Base-by-base conservation (phyloP, 2,113 vertebrate species). In the Chaenogobius annularis region DNA sequence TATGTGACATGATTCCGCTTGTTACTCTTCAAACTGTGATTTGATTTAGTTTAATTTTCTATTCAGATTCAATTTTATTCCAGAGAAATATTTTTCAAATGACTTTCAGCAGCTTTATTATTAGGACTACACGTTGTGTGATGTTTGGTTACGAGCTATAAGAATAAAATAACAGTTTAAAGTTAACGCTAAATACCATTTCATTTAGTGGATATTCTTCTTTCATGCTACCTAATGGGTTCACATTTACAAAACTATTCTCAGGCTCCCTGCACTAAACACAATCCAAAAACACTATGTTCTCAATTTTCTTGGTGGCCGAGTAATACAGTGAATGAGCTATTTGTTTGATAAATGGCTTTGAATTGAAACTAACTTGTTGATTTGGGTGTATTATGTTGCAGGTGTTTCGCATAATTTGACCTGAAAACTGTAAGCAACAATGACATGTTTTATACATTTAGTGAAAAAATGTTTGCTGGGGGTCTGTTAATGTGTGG, bases 201-300 rank as follows among this genome's bases (percentile, higher is more conserved):
- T 59, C 12, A 37, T 62, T 62, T 62, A 19, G 15, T 62, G 43
- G 7, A 35, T 13, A 61, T 59, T 55, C 10, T 19, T 55, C 10
- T 19, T n/a, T 56, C 22, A 23, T 26, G n/a, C 20, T 12, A 8
- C 48, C 73, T 43, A 66, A 43, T 65, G 13, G 17, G 69, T 23
- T 12, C 48, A 35, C 31, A 55, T 81, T 72, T 73, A 52, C 66
- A 14, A 59, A 40, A 40, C 6, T 59, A 23, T 62, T 69, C 76
- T 84, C 85, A 88, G 83, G 86, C 80, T 66, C 74, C 69, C 70
- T 64, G 72, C 67, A 73, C 77, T 67, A 65, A 63, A 52, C 69
- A 82, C 79, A 56, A 68, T 86, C 83, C 86, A 85, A 83, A 83
- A 79, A 68, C 17, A 59, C 10, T 19, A 6, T 1, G 26, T 63